phyloP scores from a whole-genome alignment of 1,140 invertebrate genomes.

The Melanaphis sacchari region DNA sequence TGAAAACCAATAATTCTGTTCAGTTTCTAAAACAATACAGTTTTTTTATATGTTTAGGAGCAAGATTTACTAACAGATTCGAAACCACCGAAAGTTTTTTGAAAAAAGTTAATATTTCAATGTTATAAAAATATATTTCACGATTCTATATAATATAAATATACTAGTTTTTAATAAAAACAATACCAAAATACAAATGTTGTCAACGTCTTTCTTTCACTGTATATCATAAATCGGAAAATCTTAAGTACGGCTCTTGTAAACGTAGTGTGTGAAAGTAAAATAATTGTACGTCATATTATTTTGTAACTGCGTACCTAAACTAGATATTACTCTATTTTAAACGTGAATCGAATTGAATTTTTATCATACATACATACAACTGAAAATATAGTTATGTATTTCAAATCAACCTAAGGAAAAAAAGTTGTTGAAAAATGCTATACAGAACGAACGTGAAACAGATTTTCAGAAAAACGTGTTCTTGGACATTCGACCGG shows the following conservation, averaged over 20 bases:
- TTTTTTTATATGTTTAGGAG: too few relatives aligned
- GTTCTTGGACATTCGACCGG: not conserved
- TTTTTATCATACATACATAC: not conserved
- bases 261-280: not conserved
- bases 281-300: not conserved
- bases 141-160: rapidly evolving
- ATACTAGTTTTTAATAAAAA: not conserved
- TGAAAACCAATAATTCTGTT: not conserved
- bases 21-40: not conserved
- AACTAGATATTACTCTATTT: too few relatives aligned
- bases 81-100: too few relatives aligned
- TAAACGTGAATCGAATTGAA: not conserved
- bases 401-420: not conserved
- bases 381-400: not conserved
- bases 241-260: not conserved
- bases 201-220: not conserved
- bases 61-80: too few relatives aligned
- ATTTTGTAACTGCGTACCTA: too few relatives aligned
- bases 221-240: not conserved
- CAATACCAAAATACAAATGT: not conserved
- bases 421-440: not conserved
- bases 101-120: too few relatives aligned
- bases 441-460: not conserved
- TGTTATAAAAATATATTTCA: too few relatives aligned
- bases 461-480: not conserved